These are phyloP conservation scores for Acronicta leporina DNA, from an alignment of 2,888 invertebrate genomes.

Conservation along the genomic window DNA sequence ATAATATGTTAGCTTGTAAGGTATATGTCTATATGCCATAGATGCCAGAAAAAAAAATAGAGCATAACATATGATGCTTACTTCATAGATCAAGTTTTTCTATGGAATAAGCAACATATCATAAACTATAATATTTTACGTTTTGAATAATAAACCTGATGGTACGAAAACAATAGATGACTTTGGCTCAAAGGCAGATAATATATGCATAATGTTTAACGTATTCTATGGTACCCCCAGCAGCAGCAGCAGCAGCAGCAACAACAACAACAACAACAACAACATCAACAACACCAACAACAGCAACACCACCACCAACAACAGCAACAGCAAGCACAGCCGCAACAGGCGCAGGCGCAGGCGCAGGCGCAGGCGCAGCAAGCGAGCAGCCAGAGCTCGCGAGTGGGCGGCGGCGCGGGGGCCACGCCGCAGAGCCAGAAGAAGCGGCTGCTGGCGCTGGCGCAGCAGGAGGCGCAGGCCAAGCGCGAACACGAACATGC, in stretches of 20 bases:
- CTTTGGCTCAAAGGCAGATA: too few relatives aligned
- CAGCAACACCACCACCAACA: conserved; percentile 54
- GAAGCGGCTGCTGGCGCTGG: conserved; percentile 96
- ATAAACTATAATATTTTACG: too few relatives aligned
- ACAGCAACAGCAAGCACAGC: conserved; percentile 55
- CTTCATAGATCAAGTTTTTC: too few relatives aligned
- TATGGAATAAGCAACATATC: too few relatives aligned
- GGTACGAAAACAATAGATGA: too few relatives aligned
- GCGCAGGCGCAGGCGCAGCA: conserved; percentile 46
- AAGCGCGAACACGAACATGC: conserved; percentile 88
- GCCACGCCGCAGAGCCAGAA: conserved; percentile 94
- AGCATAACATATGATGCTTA: too few relatives aligned
- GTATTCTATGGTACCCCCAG: too few relatives aligned
- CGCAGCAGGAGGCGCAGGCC: conserved; percentile 90
- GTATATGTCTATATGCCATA: too few relatives aligned
- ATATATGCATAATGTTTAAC: too few relatives aligned
- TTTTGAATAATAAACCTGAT: too few relatives aligned
- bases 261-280: conserved; percentile 27
- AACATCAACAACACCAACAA: conserved; percentile 46
- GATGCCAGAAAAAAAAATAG: too few relatives aligned
- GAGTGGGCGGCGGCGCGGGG: conserved; percentile 52
- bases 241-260: conserved; percentile 1
- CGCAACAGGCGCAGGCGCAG: conserved; percentile 49
- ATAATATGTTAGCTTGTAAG: too few relatives aligned
- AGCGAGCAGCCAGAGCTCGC: conserved; percentile 3